A percentile compares a stretch with the other conserved stretches of the same genome.
Evolutionary conservation across 1,140 invertebrate species (phyloP).

Genomic region (Drosophila lacteicornis): DNA sequence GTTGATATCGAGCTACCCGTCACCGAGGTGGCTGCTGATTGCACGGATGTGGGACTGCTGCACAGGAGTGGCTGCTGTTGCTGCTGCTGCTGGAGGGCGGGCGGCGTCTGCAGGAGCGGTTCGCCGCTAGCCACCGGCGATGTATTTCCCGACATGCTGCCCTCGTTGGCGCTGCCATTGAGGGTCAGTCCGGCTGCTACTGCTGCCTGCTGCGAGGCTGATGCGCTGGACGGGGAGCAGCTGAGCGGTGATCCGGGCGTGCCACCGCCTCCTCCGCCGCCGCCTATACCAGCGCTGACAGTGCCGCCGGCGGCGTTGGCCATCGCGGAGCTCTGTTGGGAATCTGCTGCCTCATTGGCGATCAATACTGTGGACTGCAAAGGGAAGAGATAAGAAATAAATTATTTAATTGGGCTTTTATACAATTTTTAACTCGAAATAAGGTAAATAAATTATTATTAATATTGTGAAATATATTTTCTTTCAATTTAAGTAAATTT

Average conservation of each 20-base stretch:
- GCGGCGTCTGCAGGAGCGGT: constrained; percentile 70
- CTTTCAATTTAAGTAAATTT: no score
- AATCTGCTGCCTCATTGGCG: constrained; percentile 74
- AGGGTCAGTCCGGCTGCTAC: constrained; percentile 70
- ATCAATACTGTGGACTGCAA: constrained; percentile 84
- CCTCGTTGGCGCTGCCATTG: constrained; percentile 76
- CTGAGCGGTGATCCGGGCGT: constrained; percentile 65
- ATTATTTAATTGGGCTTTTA: no score
- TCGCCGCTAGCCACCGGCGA: constrained; percentile 73
- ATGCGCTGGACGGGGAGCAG: constrained; percentile 76
- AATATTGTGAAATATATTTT: background rate
- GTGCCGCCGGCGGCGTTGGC: constrained; percentile 36
- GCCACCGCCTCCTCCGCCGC: constrained; percentile 54
- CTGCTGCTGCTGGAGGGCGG: constrained; percentile 53
- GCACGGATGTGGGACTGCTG: constrained; percentile 58
- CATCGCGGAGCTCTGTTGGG: constrained; percentile 72
- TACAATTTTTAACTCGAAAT: background rate
- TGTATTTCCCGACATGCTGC: constrained; percentile 69
- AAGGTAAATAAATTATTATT: background rate
- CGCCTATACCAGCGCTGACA: constrained; percentile 44
- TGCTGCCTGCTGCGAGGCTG: constrained; percentile 61
- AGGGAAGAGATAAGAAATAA: constrained; percentile 18
- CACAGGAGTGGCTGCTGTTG: constrained; percentile 47
- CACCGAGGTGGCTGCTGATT: constrained; percentile 66
- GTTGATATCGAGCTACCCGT: constrained; percentile 76